Conservation (phyloP, 2,797 vertebrate genomes). For the Kryptopterus vitreolus region DNA sequence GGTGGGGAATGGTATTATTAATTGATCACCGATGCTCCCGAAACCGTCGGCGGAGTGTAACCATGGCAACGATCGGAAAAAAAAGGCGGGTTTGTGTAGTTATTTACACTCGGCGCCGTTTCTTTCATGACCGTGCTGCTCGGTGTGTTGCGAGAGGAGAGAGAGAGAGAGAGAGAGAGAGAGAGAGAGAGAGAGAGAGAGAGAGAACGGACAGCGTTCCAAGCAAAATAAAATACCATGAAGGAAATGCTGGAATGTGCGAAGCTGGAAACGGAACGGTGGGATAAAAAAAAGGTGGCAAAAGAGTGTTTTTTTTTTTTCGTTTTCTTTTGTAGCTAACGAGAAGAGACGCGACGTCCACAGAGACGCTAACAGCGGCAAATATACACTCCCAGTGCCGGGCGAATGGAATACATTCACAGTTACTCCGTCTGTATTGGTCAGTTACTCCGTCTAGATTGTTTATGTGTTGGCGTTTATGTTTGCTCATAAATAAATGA, state of each 20-base stretch:
- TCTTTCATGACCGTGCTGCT: background rate
- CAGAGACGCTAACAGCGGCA: background rate
- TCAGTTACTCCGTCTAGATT: background rate
- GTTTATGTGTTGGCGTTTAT: background rate
- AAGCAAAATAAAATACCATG: background rate
- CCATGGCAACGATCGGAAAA: constrained; percentile 5
- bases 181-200: background rate
- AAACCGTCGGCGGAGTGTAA: background rate
- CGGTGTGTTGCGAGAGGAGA: background rate
- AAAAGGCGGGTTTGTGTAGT: background rate
- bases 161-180: background rate
- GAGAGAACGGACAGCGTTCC: background rate
- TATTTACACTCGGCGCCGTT: constrained; percentile 10
- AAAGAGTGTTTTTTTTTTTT: background rate
- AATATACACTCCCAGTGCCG: background rate
- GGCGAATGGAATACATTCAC: background rate
- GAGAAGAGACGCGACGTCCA: background rate
- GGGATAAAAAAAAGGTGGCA: background rate
- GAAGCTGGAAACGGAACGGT: background rate
- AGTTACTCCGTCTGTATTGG: background rate
- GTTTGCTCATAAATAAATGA: too few species aligned
- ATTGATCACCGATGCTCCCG: constrained; percentile 2
- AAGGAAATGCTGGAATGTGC: background rate
- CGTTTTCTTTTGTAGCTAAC: background rate
- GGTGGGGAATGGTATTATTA: background rate